Evolutionary conservation across 2,113 vertebrate species (phyloP).

Genomic region (Campylomormyrus tamandua): DNA sequence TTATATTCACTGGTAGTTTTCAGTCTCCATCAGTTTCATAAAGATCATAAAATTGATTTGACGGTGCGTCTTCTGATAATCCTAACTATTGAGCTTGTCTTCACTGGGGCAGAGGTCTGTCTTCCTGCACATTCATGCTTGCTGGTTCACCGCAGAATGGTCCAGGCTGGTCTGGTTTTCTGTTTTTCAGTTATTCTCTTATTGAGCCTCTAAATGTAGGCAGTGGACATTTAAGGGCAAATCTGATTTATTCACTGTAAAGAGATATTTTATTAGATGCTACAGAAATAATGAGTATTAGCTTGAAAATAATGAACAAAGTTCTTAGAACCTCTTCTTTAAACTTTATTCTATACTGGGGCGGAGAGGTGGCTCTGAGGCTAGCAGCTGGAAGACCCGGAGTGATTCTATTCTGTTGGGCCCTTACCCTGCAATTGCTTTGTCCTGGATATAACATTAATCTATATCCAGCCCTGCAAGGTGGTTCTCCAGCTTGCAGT

Average conservation of each 20-base stretch:
- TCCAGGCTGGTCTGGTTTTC: background rate
- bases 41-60: conserved; percentile 60
- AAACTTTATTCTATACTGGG: conserved; percentile 13
- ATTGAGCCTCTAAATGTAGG: background rate
- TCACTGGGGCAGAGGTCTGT: conserved; percentile 13
- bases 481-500: too few relatives aligned
- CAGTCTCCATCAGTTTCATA: conserved; percentile 54
- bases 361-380: too few relatives aligned
- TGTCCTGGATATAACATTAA: too few relatives aligned
- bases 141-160: background rate
- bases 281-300: conserved; percentile 13
- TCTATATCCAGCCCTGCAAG: too few relatives aligned
- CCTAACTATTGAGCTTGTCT: conserved; percentile 35
- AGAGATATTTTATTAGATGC: conserved; percentile 4
- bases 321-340: conserved; percentile 15
- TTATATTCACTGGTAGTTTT: conserved; percentile 54
- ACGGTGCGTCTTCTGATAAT: conserved; percentile 54
- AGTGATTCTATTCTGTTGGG: too few relatives aligned
- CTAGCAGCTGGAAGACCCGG: too few relatives aligned
- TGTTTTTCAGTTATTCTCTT: background rate
- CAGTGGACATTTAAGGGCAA: background rate
- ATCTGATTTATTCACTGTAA: background rate
- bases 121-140: conserved; percentile 6
- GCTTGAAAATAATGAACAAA: background rate
- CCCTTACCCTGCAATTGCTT: too few relatives aligned